A percentile compares a stretch with the other conserved stretches of the same genome.
Evolutionary conservation across 2,113 vertebrate genomes (phyloP).

Genomic region (Sporophila hypoxantha): DNA sequence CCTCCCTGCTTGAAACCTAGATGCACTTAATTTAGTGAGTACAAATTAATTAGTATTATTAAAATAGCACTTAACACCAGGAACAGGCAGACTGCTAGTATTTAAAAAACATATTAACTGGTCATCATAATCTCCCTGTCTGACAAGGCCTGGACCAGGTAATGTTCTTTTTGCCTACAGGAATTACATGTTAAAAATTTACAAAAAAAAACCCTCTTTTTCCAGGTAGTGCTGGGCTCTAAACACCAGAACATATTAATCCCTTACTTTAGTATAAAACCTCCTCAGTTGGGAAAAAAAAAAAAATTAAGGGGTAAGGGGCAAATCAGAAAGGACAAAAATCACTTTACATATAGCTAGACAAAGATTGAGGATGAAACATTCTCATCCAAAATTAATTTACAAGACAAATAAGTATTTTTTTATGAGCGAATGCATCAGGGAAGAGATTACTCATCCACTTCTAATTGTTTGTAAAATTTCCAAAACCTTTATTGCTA

Average conservation of each 20-base stretch:
- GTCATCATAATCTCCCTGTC: neutral
- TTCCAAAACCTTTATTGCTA: neutral
- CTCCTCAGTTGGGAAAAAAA: neutral
- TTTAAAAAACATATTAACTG: constrained; percentile 8
- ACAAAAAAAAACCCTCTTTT: neutral
- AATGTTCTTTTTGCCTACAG: neutral
- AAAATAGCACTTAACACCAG: constrained; percentile 29
- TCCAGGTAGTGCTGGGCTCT: neutral
- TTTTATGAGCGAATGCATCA: neutral
- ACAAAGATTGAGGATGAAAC: neutral
- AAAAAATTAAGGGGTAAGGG: neutral
- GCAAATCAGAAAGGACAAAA: neutral
- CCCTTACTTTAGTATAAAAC: neutral
- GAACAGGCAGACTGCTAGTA: neutral
- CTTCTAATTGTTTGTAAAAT: neutral
- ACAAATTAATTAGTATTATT: constrained; percentile 33
- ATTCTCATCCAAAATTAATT: neutral
- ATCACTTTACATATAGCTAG: neutral
- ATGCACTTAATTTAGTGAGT: neutral
- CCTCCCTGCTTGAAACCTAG: neutral
- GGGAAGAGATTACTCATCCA: neutral
- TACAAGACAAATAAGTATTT: neutral
- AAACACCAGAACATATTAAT: neutral
- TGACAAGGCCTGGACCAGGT: neutral
- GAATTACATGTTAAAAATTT: neutral